A percentile compares a stretch with the other conserved stretches of the same genome.
Conservation (phyloP, 2,797 vertebrate species). For the Brachyrhaphis roseni region DNA sequence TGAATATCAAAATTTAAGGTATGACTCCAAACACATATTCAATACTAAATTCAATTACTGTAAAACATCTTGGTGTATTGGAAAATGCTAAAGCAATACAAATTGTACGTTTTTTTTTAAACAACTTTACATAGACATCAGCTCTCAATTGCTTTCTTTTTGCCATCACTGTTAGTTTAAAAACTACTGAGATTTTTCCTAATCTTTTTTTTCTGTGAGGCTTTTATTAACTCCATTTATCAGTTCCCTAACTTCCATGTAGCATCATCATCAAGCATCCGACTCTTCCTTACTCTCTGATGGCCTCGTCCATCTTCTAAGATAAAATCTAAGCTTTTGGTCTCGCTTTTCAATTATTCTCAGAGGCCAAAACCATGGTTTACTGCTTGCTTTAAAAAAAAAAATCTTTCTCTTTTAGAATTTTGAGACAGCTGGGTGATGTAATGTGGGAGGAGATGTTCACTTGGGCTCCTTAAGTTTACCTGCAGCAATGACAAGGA, state of each 20-base stretch:
- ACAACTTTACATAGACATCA: background rate
- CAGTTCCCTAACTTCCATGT: background rate
- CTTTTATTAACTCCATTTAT: slow-evolving; percentile 4
- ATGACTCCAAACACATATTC: background rate
- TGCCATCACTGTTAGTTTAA: background rate
- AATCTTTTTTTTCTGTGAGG: background rate
- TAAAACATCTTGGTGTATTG: background rate
- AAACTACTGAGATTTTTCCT: background rate
- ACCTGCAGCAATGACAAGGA: background rate
- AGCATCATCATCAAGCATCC: background rate
- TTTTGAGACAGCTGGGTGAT: slow-evolving; percentile 21
- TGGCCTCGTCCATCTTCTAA: slow-evolving; percentile 25
- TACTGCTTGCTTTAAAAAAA: background rate
- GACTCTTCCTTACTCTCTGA: slow-evolving; percentile 10
- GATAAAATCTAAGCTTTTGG: slow-evolving; percentile 16
- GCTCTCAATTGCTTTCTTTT: background rate
- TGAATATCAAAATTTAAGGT: background rate
- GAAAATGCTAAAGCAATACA: background rate
- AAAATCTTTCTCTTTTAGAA: background rate
- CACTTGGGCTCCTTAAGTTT: slow-evolving; percentile 35
- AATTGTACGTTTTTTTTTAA: background rate
- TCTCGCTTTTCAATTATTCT: slow-evolving; percentile 28
- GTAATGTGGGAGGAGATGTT: slow-evolving; percentile 2
- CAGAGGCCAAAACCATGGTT: slow-evolving; percentile 8
- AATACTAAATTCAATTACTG: background rate